A percentile compares a stretch with the other conserved stretches of the same genome.
Evolutionary conservation across 2,797 vertebrate genomes (phyloP).

Genomic region (Odontamblyopus rebecca): DNA sequence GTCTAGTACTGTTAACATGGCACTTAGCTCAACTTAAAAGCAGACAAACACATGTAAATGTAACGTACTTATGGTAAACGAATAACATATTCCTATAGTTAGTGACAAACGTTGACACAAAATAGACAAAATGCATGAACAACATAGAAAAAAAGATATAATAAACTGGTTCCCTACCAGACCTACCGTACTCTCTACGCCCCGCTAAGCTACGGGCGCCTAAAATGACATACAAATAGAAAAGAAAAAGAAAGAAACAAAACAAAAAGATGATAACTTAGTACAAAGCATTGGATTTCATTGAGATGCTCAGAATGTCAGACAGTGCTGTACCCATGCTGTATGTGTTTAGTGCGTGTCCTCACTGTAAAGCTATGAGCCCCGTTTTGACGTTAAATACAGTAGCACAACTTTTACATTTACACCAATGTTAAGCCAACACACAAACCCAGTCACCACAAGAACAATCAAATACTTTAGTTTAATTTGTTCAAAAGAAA

Average conservation of each 20-base stretch:
- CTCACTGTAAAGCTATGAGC: constrained; percentile 80
- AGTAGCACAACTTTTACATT: constrained; percentile 74
- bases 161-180: constrained; percentile 77
- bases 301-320: constrained; percentile 57
- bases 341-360: constrained; percentile 45
- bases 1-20: constrained; percentile 11
- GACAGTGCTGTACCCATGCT: constrained; percentile 60
- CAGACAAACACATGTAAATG: constrained; percentile 70
- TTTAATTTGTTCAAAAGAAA: constrained; percentile 63
- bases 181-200: constrained; percentile 85
- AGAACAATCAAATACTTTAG: constrained; percentile 53
- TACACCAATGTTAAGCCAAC: constrained; percentile 69
- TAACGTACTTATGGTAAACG: constrained; percentile 53
- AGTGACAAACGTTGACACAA: constrained; percentile 65
- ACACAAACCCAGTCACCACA: constrained; percentile 74
- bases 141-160: constrained; percentile 74
- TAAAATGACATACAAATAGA: constrained; percentile 64
- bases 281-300: constrained; percentile 69
- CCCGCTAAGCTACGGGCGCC: constrained; percentile 83
- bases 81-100: constrained; percentile 49
- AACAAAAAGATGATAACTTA: constrained; percentile 74
- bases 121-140: constrained; percentile 71
- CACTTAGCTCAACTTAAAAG: constrained; percentile 48
- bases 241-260: constrained; percentile 56
- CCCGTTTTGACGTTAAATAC: constrained; percentile 69